These are phyloP conservation scores for Apeira syringaria DNA, from an alignment of 2,888 invertebrate genomes.

Conservation along the genomic window DNA sequence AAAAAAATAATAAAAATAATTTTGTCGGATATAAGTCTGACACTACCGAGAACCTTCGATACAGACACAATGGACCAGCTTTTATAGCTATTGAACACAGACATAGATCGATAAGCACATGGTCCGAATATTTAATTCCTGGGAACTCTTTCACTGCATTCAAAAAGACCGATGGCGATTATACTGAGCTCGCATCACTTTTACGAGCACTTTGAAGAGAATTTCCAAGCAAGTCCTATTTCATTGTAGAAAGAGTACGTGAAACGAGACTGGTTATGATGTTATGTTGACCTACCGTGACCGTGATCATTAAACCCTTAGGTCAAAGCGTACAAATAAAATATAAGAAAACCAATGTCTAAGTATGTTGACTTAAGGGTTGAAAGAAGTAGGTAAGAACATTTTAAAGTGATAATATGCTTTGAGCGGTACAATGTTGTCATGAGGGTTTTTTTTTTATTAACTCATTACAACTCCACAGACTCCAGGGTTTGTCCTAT, in stretches of 20 bases:
- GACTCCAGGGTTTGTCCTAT: too few relatives aligned
- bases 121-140: conserved; percentile 31
- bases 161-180: conserved; percentile 32
- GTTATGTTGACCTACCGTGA: not conserved
- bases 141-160: conserved; percentile 30
- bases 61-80: conserved; percentile 11
- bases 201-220: conserved; percentile 28
- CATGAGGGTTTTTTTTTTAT: too few relatives aligned
- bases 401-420: too few relatives aligned
- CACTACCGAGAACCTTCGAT: conserved; percentile 8
- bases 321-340: too few relatives aligned
- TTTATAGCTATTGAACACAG: conserved; percentile 27
- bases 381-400: too few relatives aligned
- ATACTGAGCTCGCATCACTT: conserved; percentile 31
- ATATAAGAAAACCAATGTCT: too few relatives aligned
- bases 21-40: too few relatives aligned
- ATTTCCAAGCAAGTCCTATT: conserved; percentile 24
- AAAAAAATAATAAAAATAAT: too few relatives aligned
- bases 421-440: too few relatives aligned
- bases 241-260: conserved; percentile 11
- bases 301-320: conserved; percentile 23
- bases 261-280: conserved; percentile 4
- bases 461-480: too few relatives aligned
- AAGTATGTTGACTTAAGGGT: too few relatives aligned
- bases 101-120: conserved; percentile 25